These are phyloP conservation scores for Takifugu flavidus DNA, from an alignment of 2,113 vertebrate species.

Conservation along the genomic window DNA sequence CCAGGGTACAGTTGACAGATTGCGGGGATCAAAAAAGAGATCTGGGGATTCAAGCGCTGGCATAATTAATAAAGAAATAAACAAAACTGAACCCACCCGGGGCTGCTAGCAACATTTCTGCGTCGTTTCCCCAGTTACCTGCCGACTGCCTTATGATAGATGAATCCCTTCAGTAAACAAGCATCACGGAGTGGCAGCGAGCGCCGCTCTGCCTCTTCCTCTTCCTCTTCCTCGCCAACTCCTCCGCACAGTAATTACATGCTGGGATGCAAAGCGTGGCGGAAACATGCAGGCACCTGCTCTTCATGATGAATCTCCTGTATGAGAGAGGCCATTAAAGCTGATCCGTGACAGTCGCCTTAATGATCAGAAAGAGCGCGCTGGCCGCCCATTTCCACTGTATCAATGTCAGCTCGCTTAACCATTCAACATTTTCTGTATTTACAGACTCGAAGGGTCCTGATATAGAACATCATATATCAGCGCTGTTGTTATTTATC, in stretches of 20 bases:
- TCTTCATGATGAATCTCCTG: conserved; percentile 55
- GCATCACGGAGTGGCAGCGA: conserved; percentile 41
- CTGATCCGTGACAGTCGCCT: conserved; percentile 38
- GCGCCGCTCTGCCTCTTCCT: conserved; percentile 27
- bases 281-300: conserved; percentile 51
- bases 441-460: no score
- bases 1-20: conserved; percentile 29
- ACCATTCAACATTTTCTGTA: no score
- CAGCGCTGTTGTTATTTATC: no score
- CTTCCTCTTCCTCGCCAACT: conserved; percentile 36
- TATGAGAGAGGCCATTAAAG: conserved; percentile 56
- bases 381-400: no score
- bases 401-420: no score
- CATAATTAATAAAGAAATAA: conserved; percentile 54
- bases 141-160: conserved; percentile 56
- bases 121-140: conserved; percentile 55
- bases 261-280: conserved; percentile 36
- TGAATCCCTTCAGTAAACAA: conserved; percentile 61
- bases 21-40: conserved; percentile 43
- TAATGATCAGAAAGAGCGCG: conserved; percentile 22
- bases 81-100: conserved; percentile 42
- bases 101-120: conserved; percentile 46
- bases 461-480: no score
- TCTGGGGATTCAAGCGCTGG: conserved; percentile 44
- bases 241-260: conserved; percentile 62